Base-by-base conservation (phyloP, 2,888 invertebrate species). In the Pandemis corylana region DNA sequence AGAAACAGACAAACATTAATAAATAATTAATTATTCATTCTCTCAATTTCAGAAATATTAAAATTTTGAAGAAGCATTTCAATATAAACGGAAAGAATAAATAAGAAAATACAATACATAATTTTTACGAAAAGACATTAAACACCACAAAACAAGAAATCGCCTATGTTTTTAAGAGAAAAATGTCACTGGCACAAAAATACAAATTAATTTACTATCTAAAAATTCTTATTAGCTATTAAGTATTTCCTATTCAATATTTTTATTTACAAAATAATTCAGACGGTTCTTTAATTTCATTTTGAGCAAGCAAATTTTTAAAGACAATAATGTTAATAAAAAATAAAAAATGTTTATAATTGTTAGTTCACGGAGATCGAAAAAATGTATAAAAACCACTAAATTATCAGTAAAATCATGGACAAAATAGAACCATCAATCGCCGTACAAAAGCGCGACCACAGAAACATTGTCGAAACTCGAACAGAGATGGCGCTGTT, bases 111-210 rank as follows among this genome's bases (percentile, higher is more conserved):
- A 49, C 13, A 12, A 49, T 49, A 49, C 13, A 36, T 44, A 0
- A 44, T 9, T 12, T 13, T 13, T 49, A 2, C 12, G 44, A 46
- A 20, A 44, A 64, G 13, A 51, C 49, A 66, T n/a, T 20, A n/a
- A 6, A 67, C n/a, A 53, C 36, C 15, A 67, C 9, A 53, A 51
- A 67, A 13, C n/a, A 67, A 6, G 13, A 6, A 44, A 10, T 2
- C 28, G 4, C 28, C 28, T n/a, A 53, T 53, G 64, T 73, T 64
- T 73, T 61, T 69, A 13, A 28, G 12, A 10, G n/a, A 12, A 28
- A 13, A 51, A 66, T 66, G 66, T 66, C 74, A 74, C 74, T 74
- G 74, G 74, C 59, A 72, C 62, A 59, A 61, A 61, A 49, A 36
- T 71, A 56, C 15, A 53, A 36, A n/a, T 53, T 44, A 67, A 5